Percentiles rank a stretch among this genome's conserved stretches.
These are phyloP conservation scores for Plecturocebus donacophilus DNA, from an alignment of 2,113 vertebrate species.

Conservation along the genomic window DNA sequence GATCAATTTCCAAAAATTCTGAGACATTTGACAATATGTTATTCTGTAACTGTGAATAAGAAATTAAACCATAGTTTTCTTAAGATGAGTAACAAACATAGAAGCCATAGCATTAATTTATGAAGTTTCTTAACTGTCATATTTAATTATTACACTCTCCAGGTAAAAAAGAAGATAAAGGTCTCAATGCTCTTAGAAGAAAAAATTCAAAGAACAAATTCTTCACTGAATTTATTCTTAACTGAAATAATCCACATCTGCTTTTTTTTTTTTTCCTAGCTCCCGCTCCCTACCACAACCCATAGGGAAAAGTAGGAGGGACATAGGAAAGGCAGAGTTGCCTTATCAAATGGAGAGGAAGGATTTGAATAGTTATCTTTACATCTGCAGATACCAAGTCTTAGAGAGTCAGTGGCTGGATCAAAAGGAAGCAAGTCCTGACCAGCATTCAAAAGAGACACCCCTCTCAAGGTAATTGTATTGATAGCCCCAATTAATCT, in stretches of 20 bases:
- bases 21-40: neutral
- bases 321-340: neutral
- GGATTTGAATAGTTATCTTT: neutral
- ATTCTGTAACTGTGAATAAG: neutral
- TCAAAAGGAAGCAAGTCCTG: slow-evolving; percentile 26
- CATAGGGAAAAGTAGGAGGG: slow-evolving; percentile 62
- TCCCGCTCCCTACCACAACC: neutral
- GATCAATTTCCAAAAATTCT: neutral
- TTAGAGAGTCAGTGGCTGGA: neutral
- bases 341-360: slow-evolving; percentile 35
- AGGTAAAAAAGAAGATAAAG: slow-evolving; percentile 34
- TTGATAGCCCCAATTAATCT: neutral
- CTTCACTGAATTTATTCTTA: neutral
- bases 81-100: neutral
- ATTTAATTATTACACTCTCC: neutral
- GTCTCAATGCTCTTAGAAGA: neutral
- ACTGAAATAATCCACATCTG: neutral
- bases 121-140: neutral
- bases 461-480: slow-evolving; percentile 52
- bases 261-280: neutral
- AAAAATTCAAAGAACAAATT: slow-evolving; percentile 37
- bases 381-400: neutral
- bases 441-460: neutral
- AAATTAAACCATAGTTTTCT: slow-evolving; percentile 22
- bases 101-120: neutral